Percentiles rank a stretch among this genome's conserved stretches.
Conservation (phyloP, 2,888 invertebrate genomes). For the Lacanobia wlatinum region DNA sequence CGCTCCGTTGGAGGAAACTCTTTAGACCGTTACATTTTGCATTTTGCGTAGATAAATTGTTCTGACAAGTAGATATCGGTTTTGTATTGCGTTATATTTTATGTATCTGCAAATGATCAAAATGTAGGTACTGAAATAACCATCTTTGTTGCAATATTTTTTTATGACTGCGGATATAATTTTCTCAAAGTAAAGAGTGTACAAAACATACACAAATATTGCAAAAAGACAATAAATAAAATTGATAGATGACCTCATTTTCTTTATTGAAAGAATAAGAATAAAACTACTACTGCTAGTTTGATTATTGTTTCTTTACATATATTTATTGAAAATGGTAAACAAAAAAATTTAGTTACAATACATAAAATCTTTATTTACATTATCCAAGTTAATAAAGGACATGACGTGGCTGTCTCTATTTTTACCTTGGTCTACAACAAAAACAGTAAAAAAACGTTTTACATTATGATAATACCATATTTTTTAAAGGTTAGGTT, state of each 20-base stretch:
- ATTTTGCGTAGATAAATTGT: constrained; percentile 52
- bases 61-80: constrained; percentile 39
- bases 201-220: constrained; percentile 7
- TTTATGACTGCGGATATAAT: constrained; percentile 4
- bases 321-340: constrained; percentile 34
- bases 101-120: background rate
- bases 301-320: constrained; percentile 35
- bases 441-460: background rate
- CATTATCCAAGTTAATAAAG: constrained; percentile 17
- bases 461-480: background rate
- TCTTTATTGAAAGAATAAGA: constrained; percentile 36
- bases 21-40: constrained; percentile 51
- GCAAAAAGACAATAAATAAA: constrained; percentile 36
- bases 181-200: constrained; percentile 1
- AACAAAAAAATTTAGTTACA: constrained; percentile 31
- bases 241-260: constrained; percentile 29
- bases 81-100: constrained; percentile 9
- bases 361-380: constrained; percentile 33
- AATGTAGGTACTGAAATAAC: constrained; percentile 5
- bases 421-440: background rate
- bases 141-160: constrained; percentile 1
- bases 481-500: background rate
- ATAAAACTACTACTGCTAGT: background rate
- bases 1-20: constrained; percentile 46
- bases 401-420: background rate